Evolutionary conservation across 2,888 invertebrate species (phyloP).

Genomic region (Strigamia maritima): DNA sequence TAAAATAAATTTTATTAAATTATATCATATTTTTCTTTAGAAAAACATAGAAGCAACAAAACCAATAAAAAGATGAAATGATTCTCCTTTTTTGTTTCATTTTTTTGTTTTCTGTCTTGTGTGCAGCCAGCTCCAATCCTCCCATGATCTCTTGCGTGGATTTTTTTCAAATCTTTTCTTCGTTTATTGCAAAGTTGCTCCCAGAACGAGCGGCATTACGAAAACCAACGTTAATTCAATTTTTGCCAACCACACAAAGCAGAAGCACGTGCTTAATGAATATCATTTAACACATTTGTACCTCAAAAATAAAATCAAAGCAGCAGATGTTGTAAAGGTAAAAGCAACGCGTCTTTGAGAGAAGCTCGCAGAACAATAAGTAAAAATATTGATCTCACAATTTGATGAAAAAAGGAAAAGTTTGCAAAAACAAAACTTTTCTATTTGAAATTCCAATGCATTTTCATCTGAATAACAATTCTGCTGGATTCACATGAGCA

Average conservation of each 20-base stretch:
- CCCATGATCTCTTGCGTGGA: not conserved
- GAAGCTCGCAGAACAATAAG: not conserved
- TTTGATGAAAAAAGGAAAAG: not conserved
- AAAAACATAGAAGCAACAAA: too few species aligned
- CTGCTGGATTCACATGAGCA: not conserved
- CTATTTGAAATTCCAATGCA: not conserved
- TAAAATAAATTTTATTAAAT: too few species aligned
- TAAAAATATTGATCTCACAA: not conserved
- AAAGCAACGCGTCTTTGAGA: not conserved
- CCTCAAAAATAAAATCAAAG: not conserved
- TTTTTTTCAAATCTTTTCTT: not conserved
- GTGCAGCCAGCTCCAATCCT: not conserved
- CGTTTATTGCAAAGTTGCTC: not conserved
- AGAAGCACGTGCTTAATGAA: not conserved
- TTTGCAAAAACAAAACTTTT: conserved; percentile 4
- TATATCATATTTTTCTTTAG: too few species aligned
- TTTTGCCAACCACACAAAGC: not conserved
- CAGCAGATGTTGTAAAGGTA: not conserved
- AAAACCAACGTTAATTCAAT: not conserved
- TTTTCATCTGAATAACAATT: conserved; percentile 4
- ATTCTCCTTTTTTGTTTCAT: too few species aligned
- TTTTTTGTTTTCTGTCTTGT: too few species aligned
- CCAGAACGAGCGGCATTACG: not conserved
- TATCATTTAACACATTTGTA: conserved; percentile 4
- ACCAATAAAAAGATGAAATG: too few species aligned